Percentiles rank a stretch among this genome's conserved stretches.
phyloP scores from a whole-genome alignment of 2,888 invertebrate species.

The Gnatocerus cornutus region DNA sequence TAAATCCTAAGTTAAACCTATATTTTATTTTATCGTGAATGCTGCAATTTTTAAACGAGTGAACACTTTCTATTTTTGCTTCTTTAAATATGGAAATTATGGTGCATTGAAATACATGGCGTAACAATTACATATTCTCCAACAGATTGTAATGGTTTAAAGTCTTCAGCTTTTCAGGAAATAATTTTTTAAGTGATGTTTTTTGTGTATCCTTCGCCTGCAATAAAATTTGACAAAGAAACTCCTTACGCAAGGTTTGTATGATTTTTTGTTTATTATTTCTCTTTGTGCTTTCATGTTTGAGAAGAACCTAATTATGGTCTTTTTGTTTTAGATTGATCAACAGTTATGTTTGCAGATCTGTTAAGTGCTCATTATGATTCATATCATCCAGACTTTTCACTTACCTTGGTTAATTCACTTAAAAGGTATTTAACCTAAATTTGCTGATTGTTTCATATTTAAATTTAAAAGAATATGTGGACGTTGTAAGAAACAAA shows the following conservation, averaged over 20 bases:
- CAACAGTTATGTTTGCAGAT: slow-evolving; percentile 17
- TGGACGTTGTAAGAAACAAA: not conserved
- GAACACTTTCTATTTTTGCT: no score
- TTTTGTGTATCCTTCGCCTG: not conserved
- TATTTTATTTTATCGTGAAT: no score
- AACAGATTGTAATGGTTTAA: no score
- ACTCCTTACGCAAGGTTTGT: not conserved
- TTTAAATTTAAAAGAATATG: not conserved
- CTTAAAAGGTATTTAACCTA: slow-evolving; percentile 40
- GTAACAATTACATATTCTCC: no score
- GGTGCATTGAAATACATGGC: no score
- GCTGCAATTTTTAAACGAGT: no score
- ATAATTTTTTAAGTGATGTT: not conserved
- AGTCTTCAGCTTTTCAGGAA: no score
- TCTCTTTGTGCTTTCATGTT: not conserved
- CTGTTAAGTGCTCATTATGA: slow-evolving; percentile 19
- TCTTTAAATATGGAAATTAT: no score
- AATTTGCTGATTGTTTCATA: slow-evolving; percentile 6
- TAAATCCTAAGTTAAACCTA: not conserved
- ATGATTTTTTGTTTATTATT: no score
- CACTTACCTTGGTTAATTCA: slow-evolving; percentile 29
- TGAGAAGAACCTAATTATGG: not conserved
- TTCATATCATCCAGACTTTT: slow-evolving; percentile 20
- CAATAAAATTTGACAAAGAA: not conserved
- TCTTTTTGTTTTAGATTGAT: slow-evolving; percentile 22